Base-by-base conservation (phyloP, 2,888 invertebrate genomes). In the Carabus problematicus region DNA sequence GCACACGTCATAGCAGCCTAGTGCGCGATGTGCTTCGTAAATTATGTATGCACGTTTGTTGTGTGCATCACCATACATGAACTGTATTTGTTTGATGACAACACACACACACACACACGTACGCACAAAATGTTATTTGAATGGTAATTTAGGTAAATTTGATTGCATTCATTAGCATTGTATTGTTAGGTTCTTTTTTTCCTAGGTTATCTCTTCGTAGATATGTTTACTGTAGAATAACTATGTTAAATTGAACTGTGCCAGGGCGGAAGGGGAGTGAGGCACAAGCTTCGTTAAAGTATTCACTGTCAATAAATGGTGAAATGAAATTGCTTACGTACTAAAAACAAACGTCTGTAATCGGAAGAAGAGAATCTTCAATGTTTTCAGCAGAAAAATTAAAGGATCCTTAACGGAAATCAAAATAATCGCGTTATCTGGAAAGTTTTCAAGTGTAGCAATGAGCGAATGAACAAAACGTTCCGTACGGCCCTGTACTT, bases 61-160 rank as follows among this genome's bases (percentile, higher is more conserved):
- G 7, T 62, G 7, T 45, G n/a, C 14, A 45, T 29, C 29, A 52
- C 56, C 54, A 55, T 56, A 64, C 56, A 42, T 55, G 45, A 55
- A 64, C 43, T 64, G 47, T 61, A 40, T 55, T 64, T 64, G 64
- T 64, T 64, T 64, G 64, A 55, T 42, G 18, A 64, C 45, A 56
- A 64, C 56, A 56, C 64, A 64, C 43, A 8, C 42, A 42, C 42
- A 8, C 42, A 9, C 42, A 9, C 42, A 9, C 42, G 8, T 42
- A 12, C 45, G 7, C 29, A 29, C 29, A 56, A 64, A 64, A 64
- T 64, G 64, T 64, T 64, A 64, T 64, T 64, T 64, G 56, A 64
- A 64, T 64, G 64, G 45, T 64, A 64, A 64, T 64, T 64, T 56
- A 64, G 56, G 64, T 56, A 64, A 64, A 64, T 64, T 64, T 64